Evolutionary conservation across 2,888 invertebrate genomes (phyloP), one percentile per base, ranked within the genome.

Genomic region (Nephrotoma appendiculata): DNA sequence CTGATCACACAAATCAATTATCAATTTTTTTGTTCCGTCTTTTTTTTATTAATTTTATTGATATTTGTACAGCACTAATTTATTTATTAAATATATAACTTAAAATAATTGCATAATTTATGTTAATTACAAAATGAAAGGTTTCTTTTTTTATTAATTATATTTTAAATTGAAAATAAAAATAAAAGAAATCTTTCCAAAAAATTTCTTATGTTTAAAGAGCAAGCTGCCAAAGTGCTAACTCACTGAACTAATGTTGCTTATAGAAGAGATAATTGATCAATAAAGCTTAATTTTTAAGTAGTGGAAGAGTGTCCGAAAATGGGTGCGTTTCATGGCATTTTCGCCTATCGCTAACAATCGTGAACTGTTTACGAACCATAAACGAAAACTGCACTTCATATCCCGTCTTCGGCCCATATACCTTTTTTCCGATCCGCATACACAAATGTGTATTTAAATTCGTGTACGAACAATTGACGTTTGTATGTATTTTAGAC

Each of bases 191-290:
- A 71, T 71, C 2, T 71, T 71, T 71, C 71, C 6, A 31, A 71
- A 31, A 71, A 71, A 71, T 71, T 71, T 71, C 71, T 31, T 84
- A 42, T 15, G 84, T 84, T 84, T 42, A 84, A 84, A 84, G 84
- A 84, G 84, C 84, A 84, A 85, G 85, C 85, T 85, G 85, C 85
- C 85, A 85, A 85, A 85, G 85, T 85, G 44, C 84, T 84, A 85
- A 85, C 85, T 85, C 85, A 85, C 7, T 85, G 19, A 85, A 85
- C 85, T 85, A 85, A 11, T n/a, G n/a, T 12, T 12, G 6, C 15
- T 42, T 41, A 42, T 84, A 42, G 84, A 84, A 71, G 19, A 31
- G 71, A 71, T 31, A 31, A 31, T 71, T 71, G 3, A 11, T 71
- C 1, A 31, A 19, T 9, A 31, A 19, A 71, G 11, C 19, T 71